Conservation (phyloP, 1,140 invertebrate species). For the Panagrolaimus sp. region DNA sequence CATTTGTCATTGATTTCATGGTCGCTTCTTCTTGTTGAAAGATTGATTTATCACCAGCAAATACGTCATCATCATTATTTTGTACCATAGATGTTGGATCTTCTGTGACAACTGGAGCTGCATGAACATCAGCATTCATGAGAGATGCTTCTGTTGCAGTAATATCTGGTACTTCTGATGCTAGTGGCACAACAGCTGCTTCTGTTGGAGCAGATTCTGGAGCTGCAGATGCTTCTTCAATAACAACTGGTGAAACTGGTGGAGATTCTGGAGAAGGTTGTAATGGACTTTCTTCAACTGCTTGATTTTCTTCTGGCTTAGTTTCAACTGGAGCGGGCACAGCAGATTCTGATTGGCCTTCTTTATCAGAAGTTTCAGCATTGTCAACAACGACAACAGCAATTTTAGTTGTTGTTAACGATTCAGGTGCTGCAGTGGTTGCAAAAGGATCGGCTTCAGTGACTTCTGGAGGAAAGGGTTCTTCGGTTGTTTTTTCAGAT, state of each 20-base stretch:
- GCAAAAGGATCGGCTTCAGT: slow-evolving; percentile 3
- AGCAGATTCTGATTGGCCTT: too few species aligned
- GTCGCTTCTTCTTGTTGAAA: slow-evolving; percentile 9
- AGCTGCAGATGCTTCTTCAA: background rate
- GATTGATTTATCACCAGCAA: slow-evolving; percentile 4
- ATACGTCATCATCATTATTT: slow-evolving; percentile 1
- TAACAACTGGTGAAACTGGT: background rate
- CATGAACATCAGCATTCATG: background rate
- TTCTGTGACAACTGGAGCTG: background rate
- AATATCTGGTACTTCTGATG: background rate
- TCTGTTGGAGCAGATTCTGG: background rate
- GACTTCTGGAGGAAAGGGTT: background rate
- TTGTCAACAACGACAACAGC: background rate
- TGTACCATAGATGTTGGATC: background rate
- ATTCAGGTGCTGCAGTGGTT: background rate
- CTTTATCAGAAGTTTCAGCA: background rate
- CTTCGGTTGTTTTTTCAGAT: background rate
- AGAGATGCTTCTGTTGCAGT: background rate
- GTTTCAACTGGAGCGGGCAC: background rate
- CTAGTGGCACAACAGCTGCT: background rate
- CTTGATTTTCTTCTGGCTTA: background rate
- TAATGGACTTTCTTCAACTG: background rate
- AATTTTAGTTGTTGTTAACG: background rate
- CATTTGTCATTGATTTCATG: too few species aligned
- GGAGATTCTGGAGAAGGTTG: background rate